phyloP scores from a whole-genome alignment of 2,113 vertebrate species.

The Elachura formosa region DNA sequence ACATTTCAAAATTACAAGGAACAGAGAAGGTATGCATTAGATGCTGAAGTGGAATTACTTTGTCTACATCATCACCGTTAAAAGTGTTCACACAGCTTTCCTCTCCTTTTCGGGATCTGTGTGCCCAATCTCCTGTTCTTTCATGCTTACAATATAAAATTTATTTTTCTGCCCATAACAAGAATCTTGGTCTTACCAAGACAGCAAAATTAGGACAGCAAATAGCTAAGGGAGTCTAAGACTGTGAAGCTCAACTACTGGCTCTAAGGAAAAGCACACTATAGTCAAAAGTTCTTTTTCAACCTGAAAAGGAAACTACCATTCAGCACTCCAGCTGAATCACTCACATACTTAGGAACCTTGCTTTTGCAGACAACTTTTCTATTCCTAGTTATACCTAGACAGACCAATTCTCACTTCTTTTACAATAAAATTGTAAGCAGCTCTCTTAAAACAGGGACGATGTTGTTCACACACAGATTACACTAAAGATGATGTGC shows the following conservation, averaged over 20 bases:
- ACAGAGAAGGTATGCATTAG: background rate
- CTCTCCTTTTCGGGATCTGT: accelerated
- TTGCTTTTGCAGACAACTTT: background rate
- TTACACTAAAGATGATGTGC: background rate
- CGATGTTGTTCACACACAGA: background rate
- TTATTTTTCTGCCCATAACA: background rate
- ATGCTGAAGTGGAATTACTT: background rate
- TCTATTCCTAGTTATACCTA: background rate
- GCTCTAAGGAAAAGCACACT: background rate
- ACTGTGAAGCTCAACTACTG: background rate
- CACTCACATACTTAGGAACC: background rate
- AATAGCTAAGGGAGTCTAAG: background rate
- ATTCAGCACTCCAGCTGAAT: background rate
- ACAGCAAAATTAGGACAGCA: background rate
- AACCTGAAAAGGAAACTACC: background rate
- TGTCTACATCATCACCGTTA: background rate
- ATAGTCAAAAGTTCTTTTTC: background rate
- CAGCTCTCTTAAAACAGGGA: background rate
- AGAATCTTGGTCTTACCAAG: background rate
- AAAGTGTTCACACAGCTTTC: background rate
- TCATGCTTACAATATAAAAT: background rate
- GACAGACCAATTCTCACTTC: background rate
- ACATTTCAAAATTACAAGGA: background rate
- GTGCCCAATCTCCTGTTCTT: background rate
- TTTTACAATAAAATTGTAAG: background rate